These are phyloP conservation scores for Pristis pectinata DNA, from an alignment of 2,797 vertebrate genomes.

Conservation along the genomic window DNA sequence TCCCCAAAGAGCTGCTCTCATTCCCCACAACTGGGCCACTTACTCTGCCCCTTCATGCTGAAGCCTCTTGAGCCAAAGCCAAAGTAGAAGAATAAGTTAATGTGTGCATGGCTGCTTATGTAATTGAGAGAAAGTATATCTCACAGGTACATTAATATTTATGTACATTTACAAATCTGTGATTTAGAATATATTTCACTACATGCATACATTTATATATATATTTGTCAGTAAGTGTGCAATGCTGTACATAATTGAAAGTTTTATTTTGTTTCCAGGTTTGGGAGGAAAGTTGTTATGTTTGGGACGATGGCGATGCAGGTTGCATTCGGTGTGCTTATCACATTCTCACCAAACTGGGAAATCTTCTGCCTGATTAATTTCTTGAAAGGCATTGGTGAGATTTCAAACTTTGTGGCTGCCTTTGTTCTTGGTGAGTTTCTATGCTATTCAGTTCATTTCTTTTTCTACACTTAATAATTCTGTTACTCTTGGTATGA, in stretches of 20 bases:
- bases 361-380: background rate
- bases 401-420: slow-evolving; percentile 30
- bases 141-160: background rate
- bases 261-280: slow-evolving; percentile 49
- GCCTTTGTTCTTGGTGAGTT: slow-evolving; percentile 19
- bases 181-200: background rate
- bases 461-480: background rate
- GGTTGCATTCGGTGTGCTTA: background rate
- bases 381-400: slow-evolving; percentile 1
- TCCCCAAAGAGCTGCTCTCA: too few species aligned
- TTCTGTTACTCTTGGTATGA: too few species aligned
- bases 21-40: too few species aligned
- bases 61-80: too few species aligned
- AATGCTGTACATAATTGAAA: background rate
- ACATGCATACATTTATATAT: background rate
- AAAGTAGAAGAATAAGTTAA: background rate
- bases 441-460: background rate
- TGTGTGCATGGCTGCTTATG: background rate
- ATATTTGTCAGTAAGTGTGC: background rate
- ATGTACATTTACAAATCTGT: too few species aligned
- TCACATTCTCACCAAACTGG: background rate
- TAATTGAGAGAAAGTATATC: background rate
- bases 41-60: too few species aligned
- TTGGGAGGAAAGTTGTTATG: slow-evolving; percentile 65
- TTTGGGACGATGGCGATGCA: slow-evolving; percentile 22